Evolutionary conservation across 2,113 vertebrate species (phyloP).

Genomic region (Sebastes schlegelii): DNA sequence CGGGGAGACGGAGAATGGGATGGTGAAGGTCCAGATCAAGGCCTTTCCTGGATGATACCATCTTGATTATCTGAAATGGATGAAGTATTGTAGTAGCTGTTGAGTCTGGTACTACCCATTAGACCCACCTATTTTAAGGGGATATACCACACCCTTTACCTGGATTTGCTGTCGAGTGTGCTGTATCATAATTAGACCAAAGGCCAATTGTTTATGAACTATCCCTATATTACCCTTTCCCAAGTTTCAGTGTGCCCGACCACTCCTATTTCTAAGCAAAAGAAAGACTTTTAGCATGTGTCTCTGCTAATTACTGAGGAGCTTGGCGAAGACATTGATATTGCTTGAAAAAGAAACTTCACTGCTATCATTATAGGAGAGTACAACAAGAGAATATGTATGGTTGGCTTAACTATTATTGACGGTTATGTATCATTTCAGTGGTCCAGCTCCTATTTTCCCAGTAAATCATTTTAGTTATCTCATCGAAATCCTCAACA

Average conservation of each 20-base stretch:
- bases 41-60: not conserved
- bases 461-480: not conserved
- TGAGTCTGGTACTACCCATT: not conserved
- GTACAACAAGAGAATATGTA: not conserved
- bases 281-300: not conserved
- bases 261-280: not conserved
- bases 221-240: not conserved
- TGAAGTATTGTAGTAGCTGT: not conserved
- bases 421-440: not conserved
- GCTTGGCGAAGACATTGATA: not conserved
- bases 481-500: not conserved
- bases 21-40: not conserved
- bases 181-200: not conserved
- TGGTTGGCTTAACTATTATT: not conserved
- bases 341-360: not conserved
- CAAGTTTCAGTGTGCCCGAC: not conserved
- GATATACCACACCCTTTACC: no score
- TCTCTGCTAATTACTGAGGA: not conserved
- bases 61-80: not conserved
- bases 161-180: not conserved
- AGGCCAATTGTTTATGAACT: not conserved
- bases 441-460: not conserved
- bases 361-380: slow-evolving; percentile 18
- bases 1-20: not conserved
- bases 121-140: not conserved